Evolutionary conservation across 2,888 invertebrate species (phyloP), one percentile per base, ranked within the genome.

Genomic region (Tryphoninae sp.): DNA sequence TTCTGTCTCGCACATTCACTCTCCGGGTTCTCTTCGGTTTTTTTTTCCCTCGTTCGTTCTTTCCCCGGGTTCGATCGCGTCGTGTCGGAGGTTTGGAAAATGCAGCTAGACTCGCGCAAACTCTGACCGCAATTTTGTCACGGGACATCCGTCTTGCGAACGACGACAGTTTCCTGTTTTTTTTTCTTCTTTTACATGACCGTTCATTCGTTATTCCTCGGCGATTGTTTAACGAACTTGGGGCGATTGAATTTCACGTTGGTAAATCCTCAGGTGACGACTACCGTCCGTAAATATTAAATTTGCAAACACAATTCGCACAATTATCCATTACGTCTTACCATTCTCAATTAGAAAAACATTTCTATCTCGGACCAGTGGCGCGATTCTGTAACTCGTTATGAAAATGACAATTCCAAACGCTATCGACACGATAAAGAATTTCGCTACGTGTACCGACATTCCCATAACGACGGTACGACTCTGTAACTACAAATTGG

Each of bases 91-190:
- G 33, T 53, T 33, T 33, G 40, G 9, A 55, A 68, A 26, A 51
- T 59, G 64, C 72, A 74, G 64, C 3, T 61, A 22, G 80, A 80
- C 80, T 79, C 33, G 76, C 72, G 67, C 76, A 71, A 68, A 49
- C 45, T 68, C 40, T 33, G 58, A 62, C 68, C 65, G 22, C 72
- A 73, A 40, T 86, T 88, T 88, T 84, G 88, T 87, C 87, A 85
- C 77, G 87, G 85, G 42, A 82, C 86, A 89, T 89, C 87, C 87
- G 87, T 89, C 87, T 88, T 85, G 69, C 71, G 71, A 82, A 84
- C 71, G 86, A 74, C 80, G 85, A 85, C 85, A 78, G 80, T 73
- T 76, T 49, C 53, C 64, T 65, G 42, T 69, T 42, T 65, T 64
- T 45, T 40, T 67, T 42, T 19, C 1, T 19, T 65, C 64, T 74